Evolutionary conservation across 1,140 invertebrate species (phyloP).

Genomic region (Nasonia giraulti): DNA sequence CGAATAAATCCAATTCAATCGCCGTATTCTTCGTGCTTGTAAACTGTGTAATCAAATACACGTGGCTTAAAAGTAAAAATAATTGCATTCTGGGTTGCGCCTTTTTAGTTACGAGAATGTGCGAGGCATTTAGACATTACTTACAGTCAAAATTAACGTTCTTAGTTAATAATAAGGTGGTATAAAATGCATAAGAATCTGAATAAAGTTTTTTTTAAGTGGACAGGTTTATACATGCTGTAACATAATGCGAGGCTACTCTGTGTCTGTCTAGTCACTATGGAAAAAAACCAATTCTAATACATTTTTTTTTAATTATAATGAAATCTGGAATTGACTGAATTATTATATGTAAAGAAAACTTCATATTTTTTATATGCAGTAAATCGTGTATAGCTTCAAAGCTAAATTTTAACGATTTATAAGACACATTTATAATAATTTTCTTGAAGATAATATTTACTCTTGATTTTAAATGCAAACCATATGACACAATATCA

Average conservation of each 20-base stretch:
- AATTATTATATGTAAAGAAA: constrained; percentile 15
- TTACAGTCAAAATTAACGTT: not conserved
- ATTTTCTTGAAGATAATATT: not conserved
- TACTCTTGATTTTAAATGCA: constrained; percentile 2
- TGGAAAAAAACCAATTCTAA: constrained; percentile 26
- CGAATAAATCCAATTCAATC: constrained; percentile 4
- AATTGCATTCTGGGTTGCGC: not conserved
- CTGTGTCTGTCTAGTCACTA: constrained; percentile 41
- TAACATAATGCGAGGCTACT: constrained; percentile 45
- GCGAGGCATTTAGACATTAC: not conserved
- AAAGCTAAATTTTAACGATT: not conserved
- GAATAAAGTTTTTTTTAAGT: not conserved
- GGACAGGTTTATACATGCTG: constrained; percentile 24
- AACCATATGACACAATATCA: not conserved
- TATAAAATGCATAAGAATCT: not conserved
- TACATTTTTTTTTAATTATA: not conserved
- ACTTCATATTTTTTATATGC: not conserved
- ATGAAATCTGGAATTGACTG: constrained; percentile 14
- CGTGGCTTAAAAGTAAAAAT: not conserved
- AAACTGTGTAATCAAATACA: constrained; percentile 43
- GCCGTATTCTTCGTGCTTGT: constrained; percentile 7
- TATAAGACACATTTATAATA: not conserved
- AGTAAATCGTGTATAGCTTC: constrained; percentile 13
- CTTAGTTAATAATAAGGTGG: not conserved
- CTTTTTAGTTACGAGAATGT: not conserved